A percentile compares a stretch with the other conserved stretches of the same genome.
Evolutionary conservation across 1,140 invertebrate genomes (phyloP).

Genomic region (Rhopalosiphum padi): DNA sequence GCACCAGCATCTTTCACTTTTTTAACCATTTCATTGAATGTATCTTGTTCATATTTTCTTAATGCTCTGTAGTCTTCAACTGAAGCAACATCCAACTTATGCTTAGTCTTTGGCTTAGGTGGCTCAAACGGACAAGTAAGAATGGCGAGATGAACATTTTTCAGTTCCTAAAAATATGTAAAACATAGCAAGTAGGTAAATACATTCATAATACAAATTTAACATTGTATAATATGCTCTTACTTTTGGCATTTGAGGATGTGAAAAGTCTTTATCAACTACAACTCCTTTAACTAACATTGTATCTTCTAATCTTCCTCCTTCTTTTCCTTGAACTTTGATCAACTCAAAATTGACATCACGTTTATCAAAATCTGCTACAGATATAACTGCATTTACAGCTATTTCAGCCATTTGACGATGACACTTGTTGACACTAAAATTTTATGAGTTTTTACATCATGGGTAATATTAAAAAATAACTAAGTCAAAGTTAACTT

Average conservation of each 20-base stretch:
- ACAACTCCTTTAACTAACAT: conserved; percentile 96
- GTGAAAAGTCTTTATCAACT: conserved; percentile 98
- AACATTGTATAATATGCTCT: conserved; percentile 22
- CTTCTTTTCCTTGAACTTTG: conserved; percentile 98
- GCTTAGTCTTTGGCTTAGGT: conserved; percentile 99
- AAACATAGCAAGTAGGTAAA: background rate
- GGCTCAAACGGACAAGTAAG: conserved; percentile 99
- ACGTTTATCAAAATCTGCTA: conserved; percentile 90
- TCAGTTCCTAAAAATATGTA: conserved; percentile 67
- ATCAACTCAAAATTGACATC: conserved; percentile 99
- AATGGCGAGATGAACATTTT: conserved; percentile 94
- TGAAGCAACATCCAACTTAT: conserved; percentile 97
- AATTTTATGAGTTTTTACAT: background rate
- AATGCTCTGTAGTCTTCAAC: conserved; percentile 95
- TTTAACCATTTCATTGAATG: conserved; percentile 96
- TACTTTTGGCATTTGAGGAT: conserved; percentile 99
- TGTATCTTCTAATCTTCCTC: conserved; percentile 96
- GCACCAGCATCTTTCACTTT: conserved; percentile 92
- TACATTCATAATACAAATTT: background rate
- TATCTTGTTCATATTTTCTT: conserved; percentile 93
- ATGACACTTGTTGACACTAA: conserved; percentile 83
- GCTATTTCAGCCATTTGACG: conserved; percentile 98
- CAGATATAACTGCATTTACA: conserved; percentile 92
- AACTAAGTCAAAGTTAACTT: background rate
- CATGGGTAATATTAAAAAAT: background rate